A percentile compares a stretch with the other conserved stretches of the same genome.
These are phyloP conservation scores for Glaucomys volans DNA, from an alignment of 2,113 vertebrate genomes.

Conservation along the genomic window DNA sequence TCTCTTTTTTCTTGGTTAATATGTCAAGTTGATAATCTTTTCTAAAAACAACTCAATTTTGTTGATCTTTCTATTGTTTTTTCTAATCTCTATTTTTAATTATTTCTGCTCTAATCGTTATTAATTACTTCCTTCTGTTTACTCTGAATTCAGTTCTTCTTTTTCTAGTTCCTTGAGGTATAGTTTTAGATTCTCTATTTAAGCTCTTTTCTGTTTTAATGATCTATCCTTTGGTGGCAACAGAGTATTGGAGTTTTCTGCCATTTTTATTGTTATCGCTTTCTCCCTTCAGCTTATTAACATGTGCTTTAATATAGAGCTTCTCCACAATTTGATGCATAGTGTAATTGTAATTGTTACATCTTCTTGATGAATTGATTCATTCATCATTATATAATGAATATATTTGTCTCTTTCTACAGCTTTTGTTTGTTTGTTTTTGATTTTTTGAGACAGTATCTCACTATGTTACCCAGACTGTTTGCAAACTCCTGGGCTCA, in stretches of 20 bases:
- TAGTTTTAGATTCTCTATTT: not conserved
- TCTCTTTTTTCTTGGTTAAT: not conserved
- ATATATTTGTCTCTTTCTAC: not conserved
- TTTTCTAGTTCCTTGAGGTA: not conserved
- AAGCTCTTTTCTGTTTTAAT: not conserved
- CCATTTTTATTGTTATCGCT: not conserved
- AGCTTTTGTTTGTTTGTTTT: not conserved
- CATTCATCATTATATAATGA: not conserved
- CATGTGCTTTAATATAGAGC: not conserved
- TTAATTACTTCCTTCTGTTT: not conserved
- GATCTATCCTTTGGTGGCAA: not conserved
- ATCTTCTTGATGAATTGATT: not conserved
- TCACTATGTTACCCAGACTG: too few species aligned
- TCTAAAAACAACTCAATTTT: not conserved
- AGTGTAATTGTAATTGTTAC: not conserved
- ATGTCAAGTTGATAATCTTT: not conserved
- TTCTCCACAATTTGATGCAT: not conserved
- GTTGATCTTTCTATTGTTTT: not conserved
- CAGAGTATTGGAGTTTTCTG: too few species aligned
- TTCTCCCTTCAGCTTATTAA: not conserved
- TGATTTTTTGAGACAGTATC: too few species aligned
- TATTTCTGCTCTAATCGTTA: not conserved
- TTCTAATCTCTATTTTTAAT: not conserved
- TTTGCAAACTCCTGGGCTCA: too few species aligned
- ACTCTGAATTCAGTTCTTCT: not conserved